Percentiles rank a stretch among this genome's conserved stretches.
Conservation (phyloP, 2,888 invertebrate species). For the Hetaerina titia region DNA sequence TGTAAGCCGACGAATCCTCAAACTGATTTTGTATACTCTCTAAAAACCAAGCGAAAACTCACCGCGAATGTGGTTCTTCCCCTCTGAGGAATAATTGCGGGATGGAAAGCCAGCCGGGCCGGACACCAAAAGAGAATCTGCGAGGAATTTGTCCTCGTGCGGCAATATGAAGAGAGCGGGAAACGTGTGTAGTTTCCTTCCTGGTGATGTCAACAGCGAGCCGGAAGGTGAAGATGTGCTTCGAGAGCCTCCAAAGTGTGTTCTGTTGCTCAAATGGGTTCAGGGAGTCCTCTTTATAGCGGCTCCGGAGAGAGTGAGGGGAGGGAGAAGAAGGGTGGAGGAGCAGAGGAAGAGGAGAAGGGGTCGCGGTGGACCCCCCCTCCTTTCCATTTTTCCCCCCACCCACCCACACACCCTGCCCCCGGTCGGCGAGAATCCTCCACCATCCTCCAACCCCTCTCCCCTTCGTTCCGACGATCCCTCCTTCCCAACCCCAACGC, state of each 20-base stretch:
- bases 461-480: not conserved
- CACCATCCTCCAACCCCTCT: not conserved
- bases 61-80: not conserved
- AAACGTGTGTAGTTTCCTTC: not conserved
- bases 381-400: not conserved
- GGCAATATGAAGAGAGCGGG: not conserved
- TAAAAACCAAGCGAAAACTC: not conserved
- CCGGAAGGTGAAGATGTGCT: constrained; percentile 37
- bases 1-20: not conserved
- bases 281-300: constrained; percentile 44
- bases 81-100: not conserved
- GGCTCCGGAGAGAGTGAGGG: constrained; percentile 47
- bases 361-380: not conserved
- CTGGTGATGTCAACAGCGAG: not conserved
- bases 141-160: not conserved
- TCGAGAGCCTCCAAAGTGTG: constrained; percentile 43
- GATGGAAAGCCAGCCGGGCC: not conserved
- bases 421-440: not conserved
- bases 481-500: not conserved
- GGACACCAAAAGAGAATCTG: not conserved
- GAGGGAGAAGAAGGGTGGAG: not conserved
- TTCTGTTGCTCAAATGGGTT: constrained; percentile 54
- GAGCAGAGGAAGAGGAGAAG: not conserved
- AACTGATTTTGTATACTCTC: not conserved
- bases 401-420: not conserved